Percentiles rank a stretch among this genome's conserved stretches.
Evolutionary conservation across 2,113 vertebrate species (phyloP).

Genomic region (Uria lomvia): DNA sequence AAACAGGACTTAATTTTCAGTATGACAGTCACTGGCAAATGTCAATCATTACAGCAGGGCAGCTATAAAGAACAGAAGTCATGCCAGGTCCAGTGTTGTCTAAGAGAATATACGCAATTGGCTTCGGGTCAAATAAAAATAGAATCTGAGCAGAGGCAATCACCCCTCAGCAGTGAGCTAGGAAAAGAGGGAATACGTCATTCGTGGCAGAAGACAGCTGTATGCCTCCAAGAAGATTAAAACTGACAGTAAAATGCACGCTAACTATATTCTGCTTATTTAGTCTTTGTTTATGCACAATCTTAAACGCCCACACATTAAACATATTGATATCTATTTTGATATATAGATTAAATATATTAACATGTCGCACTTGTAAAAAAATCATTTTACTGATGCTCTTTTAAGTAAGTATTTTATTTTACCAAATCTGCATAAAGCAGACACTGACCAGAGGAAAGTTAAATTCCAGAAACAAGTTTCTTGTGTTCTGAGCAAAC

Average conservation of each 20-base stretch:
- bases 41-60: conserved; percentile 35
- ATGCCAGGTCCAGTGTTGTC: conserved; percentile 13
- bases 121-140: conserved; percentile 70
- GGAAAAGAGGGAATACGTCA: not conserved
- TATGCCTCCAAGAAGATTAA: not conserved
- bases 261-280: not conserved
- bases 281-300: not conserved
- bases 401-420: not conserved
- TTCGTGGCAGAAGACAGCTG: conserved; percentile 47
- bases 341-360: not conserved
- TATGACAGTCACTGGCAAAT: not conserved
- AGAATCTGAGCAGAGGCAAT: conserved; percentile 26
- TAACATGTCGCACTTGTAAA: not conserved
- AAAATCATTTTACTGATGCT: too few relatives aligned
- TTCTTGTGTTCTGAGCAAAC: not conserved
- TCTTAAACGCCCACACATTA: not conserved
- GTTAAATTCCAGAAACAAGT: not conserved
- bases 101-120: conserved; percentile 42
- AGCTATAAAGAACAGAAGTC: conserved; percentile 12
- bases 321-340: not conserved
- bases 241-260: not conserved
- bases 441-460: not conserved
- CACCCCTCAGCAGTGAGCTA: not conserved
- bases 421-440: not conserved
- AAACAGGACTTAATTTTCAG: not conserved